Conservation (phyloP, 1,140 invertebrate species). For the Sarcophaga bullata region DNA sequence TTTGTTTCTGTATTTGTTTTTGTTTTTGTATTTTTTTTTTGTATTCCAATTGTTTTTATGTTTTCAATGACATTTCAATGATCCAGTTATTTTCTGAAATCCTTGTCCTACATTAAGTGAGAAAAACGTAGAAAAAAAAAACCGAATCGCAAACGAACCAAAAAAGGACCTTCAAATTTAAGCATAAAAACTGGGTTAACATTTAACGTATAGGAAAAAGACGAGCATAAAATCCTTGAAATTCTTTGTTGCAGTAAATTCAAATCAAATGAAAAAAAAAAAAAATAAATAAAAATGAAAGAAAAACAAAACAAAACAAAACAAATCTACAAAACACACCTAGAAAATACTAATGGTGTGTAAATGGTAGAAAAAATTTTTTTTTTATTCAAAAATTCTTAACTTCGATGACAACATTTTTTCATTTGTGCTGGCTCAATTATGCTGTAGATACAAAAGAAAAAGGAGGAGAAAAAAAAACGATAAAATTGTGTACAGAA, state of each 20-base stretch:
- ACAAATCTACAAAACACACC: not conserved
- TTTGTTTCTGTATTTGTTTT: too few relatives aligned
- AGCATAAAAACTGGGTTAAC: conserved; percentile 12
- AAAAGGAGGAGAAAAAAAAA: too few relatives aligned
- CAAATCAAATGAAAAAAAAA: not conserved
- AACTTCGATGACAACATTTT: too few relatives aligned
- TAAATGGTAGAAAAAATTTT: too few relatives aligned
- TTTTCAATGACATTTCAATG: conserved; percentile 19
- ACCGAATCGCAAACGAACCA: not conserved
- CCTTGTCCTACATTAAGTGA: not conserved
- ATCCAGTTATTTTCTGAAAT: not conserved
- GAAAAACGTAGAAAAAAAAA: not conserved
- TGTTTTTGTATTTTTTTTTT: not conserved
- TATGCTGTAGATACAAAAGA: not conserved
- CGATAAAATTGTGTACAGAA: too few relatives aligned
- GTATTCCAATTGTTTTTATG: not conserved
- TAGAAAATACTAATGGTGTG: too few relatives aligned
- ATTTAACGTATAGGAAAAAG: not conserved
- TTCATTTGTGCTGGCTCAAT: not conserved
- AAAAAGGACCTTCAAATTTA: conserved; percentile 7
- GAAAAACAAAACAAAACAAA: not conserved
- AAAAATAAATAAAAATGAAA: not conserved
- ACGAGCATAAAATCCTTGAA: conserved; percentile 4
- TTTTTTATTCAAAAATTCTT: too few relatives aligned
- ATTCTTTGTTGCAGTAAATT: not conserved